Evolutionary conservation across 2,888 invertebrate genomes (phyloP).

Genomic region (Spilarctia lutea): DNA sequence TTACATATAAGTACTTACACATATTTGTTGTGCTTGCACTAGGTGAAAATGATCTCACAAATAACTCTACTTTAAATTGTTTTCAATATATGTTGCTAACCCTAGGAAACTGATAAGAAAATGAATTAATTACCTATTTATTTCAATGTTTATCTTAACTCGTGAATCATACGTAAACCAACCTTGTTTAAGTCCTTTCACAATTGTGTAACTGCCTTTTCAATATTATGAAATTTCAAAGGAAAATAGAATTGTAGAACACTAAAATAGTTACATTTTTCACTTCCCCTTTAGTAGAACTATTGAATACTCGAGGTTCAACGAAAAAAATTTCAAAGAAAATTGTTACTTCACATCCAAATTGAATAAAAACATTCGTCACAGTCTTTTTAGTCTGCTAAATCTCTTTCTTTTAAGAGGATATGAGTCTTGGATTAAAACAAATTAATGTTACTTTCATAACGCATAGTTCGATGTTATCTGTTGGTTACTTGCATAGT

Average conservation of each 20-base stretch:
- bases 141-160: neutral
- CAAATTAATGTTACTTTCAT: slow-evolving; percentile 6
- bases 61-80: neutral
- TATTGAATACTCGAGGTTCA: neutral
- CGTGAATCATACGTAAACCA: neutral
- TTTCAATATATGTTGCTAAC: neutral
- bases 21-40: neutral
- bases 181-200: neutral
- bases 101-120: neutral
- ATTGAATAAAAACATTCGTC: neutral
- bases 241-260: too few species aligned
- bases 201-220: neutral
- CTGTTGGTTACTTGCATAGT: slow-evolving; percentile 15
- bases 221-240: neutral
- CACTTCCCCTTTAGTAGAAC: neutral
- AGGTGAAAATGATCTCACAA: neutral
- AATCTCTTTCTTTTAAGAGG: neutral
- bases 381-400: neutral
- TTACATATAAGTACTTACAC: too few species aligned
- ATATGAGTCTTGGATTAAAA: neutral
- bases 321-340: neutral
- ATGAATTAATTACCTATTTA: slow-evolving; percentile 4
- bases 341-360: neutral
- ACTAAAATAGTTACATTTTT: neutral
- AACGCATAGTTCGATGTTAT: slow-evolving; percentile 8